These are phyloP conservation scores for Paramormyrops kingsleyae DNA, from an alignment of 2,113 vertebrate species.

Conservation along the genomic window DNA sequence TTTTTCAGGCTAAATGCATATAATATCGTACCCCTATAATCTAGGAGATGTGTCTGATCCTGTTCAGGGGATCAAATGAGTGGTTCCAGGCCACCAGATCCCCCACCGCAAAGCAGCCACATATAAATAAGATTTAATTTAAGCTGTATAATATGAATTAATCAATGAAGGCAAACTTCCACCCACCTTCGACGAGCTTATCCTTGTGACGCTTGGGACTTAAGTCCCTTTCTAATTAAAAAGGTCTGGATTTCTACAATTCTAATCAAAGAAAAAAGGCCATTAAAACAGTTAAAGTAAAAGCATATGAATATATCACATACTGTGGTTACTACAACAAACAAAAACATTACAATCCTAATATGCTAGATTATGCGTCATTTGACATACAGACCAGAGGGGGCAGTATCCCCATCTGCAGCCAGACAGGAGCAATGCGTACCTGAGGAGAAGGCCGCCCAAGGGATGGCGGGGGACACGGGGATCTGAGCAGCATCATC, in stretches of 20 bases:
- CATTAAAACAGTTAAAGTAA: background rate
- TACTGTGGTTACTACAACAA: background rate
- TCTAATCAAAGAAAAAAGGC: background rate
- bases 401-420: background rate
- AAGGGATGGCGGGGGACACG: conserved; percentile 64
- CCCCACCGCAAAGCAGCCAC: background rate
- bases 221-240: background rate
- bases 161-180: background rate
- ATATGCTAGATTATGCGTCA: background rate
- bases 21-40: background rate
- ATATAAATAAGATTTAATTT: background rate
- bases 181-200: background rate
- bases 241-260: background rate
- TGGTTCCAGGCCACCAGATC: background rate
- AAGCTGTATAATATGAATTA: background rate
- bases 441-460: conserved; percentile 72
- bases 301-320: background rate
- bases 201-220: background rate
- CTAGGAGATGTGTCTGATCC: background rate
- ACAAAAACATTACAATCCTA: background rate
- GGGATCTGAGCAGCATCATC: conserved; percentile 50
- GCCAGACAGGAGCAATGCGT: background rate
- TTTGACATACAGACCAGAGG: background rate
- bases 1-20: background rate
- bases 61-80: background rate